These are phyloP conservation scores for Mionectes olivaceus DNA, from an alignment of 2,797 vertebrate genomes.

Conservation along the genomic window DNA sequence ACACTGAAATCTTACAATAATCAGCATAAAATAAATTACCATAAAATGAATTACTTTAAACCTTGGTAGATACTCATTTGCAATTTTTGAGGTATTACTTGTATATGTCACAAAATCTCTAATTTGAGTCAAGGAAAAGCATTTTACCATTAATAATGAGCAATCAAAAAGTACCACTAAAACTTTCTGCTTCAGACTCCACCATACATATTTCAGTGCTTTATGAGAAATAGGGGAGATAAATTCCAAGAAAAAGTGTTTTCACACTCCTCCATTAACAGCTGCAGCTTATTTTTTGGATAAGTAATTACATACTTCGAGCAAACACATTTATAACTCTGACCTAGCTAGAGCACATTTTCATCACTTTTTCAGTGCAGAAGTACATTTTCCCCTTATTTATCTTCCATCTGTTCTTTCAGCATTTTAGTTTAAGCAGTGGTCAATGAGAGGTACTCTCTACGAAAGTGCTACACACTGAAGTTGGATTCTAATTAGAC, in stretches of 20 bases:
- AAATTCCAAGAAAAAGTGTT: not conserved
- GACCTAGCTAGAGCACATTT: not conserved
- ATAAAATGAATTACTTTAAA: not conserved
- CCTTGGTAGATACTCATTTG: not conserved
- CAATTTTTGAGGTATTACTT: not conserved
- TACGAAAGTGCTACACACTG: not conserved
- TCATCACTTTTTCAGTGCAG: not conserved
- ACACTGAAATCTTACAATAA: not conserved
- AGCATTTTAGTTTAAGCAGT: not conserved
- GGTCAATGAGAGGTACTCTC: not conserved
- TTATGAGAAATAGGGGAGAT: not conserved
- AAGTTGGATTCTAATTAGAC: constrained; percentile 1
- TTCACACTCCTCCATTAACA: not conserved
- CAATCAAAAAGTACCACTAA: not conserved
- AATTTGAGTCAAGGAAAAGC: not conserved
- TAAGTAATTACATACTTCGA: not conserved
- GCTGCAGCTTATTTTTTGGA: not conserved
- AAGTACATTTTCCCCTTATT: not conserved
- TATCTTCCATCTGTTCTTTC: not conserved
- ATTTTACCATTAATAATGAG: not conserved
- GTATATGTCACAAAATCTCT: not conserved
- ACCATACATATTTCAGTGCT: not conserved
- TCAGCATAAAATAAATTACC: not conserved
- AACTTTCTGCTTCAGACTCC: not conserved
- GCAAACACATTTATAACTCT: not conserved